Base-by-base conservation (phyloP, 2,797 vertebrate species). In the Muscicapa comitata region DNA sequence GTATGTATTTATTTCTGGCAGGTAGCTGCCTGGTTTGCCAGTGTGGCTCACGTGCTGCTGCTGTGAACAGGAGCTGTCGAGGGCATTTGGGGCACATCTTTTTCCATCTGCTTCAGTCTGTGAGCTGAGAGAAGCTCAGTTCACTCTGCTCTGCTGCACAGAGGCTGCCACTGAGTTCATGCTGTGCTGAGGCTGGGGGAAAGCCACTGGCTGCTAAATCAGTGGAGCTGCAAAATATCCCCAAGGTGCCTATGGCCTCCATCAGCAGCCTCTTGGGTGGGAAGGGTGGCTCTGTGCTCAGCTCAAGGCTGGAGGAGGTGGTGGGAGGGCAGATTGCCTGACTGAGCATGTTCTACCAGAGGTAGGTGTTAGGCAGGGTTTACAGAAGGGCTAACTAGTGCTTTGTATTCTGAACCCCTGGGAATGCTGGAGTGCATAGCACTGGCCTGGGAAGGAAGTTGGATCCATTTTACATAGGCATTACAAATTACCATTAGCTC, bases 401-500 rank as follows among this genome's bases (percentile, higher is more conserved):
- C 33, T 77, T 45, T 72, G 28, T 59, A 15, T 67, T 72, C 77
- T 59, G 62, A 70, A 35, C 26, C 29, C 40, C 62, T 84, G 58
- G 70, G 75, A 84, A 50, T 59, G 67, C 63, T 70, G 25, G 24
- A 50, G 77, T 75, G 47, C 38, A 12, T 7, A 55, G 20, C 21
- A 20, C 45, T 24, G 25, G 11, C 40, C 73, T 62, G 47, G 37
- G 45, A 66, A 76, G 59, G 68, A 28, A 75, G 11, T 31, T 47
- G 31, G 28, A 82, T 80, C 38, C 40, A 17, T 74, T 68, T 65
- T 65, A 26, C 17, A 7, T 19, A 25, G 72, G 55, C 17, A 37
- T 86, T 50, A 53, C 61, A 78, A 88, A 74, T 55, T 73, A 31
- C 47, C 55, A 24, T 62, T 59, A 82, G 38, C 33, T 92, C 91